A percentile compares a stretch with the other conserved stretches of the same genome.
Evolutionary conservation across 2,797 vertebrate species (phyloP).

Genomic region (Rhabdomys pumilio): DNA sequence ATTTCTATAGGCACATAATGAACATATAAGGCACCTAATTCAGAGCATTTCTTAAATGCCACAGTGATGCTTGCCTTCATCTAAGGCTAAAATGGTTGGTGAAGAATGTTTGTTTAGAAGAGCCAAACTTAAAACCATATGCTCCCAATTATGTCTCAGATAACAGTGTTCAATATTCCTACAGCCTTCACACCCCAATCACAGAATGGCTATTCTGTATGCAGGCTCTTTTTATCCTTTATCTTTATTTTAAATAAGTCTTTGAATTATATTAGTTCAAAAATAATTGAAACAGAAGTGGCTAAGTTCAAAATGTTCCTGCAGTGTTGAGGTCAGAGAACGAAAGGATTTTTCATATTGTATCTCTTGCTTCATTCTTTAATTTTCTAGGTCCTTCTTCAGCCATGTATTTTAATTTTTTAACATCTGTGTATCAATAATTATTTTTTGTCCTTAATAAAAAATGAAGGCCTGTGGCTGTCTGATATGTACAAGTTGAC

Average conservation of each 20-base stretch:
- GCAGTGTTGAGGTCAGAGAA: neutral
- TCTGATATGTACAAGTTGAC: constrained; percentile 43
- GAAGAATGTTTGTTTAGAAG: neutral
- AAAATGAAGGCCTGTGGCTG: constrained; percentile 22
- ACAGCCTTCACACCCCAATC: neutral
- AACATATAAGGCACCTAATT: neutral
- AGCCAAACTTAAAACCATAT: neutral
- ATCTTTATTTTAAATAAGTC: constrained; percentile 25
- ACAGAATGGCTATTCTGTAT: neutral
- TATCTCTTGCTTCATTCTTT: neutral
- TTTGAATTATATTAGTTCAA: constrained; percentile 30
- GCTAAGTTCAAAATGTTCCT: neutral
- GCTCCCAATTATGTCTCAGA: neutral
- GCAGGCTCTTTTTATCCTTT: neutral
- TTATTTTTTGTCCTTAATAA: constrained; percentile 43
- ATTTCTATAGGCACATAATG: neutral
- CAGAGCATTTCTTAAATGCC: neutral
- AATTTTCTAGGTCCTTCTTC: neutral
- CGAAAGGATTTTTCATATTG: neutral
- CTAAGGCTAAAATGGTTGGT: neutral
- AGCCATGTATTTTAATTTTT: neutral
- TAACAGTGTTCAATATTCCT: neutral
- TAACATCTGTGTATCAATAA: neutral
- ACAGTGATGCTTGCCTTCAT: fast-evolving
- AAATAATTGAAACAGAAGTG: constrained; percentile 44